These are phyloP conservation scores for Cheirogaleus medius DNA, from an alignment of 2,113 vertebrate species.

Conservation along the genomic window DNA sequence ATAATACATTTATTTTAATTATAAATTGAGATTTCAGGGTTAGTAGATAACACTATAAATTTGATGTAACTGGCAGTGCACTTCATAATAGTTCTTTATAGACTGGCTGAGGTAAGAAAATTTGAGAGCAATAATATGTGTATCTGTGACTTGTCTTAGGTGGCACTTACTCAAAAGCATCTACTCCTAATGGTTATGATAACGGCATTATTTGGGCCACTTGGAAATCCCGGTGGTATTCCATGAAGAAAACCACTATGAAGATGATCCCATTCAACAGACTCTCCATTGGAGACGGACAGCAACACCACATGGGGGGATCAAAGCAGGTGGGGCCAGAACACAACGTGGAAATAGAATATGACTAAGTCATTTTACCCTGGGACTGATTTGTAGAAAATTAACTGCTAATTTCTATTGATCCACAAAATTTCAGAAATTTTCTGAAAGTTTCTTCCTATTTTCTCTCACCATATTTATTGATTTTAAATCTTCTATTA, in stretches of 20 bases:
- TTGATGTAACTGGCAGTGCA: neutral
- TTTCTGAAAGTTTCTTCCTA: neutral
- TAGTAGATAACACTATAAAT: neutral
- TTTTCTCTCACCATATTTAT: slow-evolving; percentile 6
- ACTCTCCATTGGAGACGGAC: slow-evolving; percentile 82
- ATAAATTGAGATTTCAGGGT: neutral
- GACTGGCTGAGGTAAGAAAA: neutral
- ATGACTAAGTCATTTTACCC: neutral
- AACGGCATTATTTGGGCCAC: slow-evolving; percentile 97
- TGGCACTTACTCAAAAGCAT: slow-evolving; percentile 89
- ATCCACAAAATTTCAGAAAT: neutral
- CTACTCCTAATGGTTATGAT: slow-evolving; percentile 87
- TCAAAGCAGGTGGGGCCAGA: slow-evolving; percentile 84
- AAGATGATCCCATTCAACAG: slow-evolving; percentile 95
- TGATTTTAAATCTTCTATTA: slow-evolving; percentile 20
- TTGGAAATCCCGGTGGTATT: slow-evolving; percentile 95
- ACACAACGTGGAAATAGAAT: slow-evolving; percentile 47
- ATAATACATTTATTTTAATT: neutral
- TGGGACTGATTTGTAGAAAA: no score
- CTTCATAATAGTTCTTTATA: neutral
- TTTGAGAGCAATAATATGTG: neutral
- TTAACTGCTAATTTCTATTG: neutral
- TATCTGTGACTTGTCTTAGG: slow-evolving; percentile 81
- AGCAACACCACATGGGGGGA: slow-evolving; percentile 81
- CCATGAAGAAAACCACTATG: slow-evolving; percentile 95